Percentiles rank a stretch among this genome's conserved stretches.
Conservation (phyloP, 2,113 vertebrate species). For the Mellivora capensis region DNA sequence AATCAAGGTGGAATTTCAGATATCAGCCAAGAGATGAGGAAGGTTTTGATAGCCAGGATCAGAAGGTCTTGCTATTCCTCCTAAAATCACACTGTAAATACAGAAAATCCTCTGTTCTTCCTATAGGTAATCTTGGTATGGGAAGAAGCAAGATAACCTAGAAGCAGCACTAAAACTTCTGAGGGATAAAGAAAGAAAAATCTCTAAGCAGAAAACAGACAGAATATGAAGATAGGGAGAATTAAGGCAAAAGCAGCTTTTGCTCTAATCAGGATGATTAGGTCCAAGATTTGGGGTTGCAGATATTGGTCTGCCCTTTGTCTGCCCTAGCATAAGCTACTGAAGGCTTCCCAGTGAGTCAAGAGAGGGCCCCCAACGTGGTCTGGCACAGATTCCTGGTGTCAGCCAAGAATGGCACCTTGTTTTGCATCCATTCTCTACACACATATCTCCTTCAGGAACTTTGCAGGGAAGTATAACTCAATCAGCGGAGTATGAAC, state of each 20-base stretch:
- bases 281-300: neutral
- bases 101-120: neutral
- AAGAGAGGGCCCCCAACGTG: fast-evolving
- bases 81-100: neutral
- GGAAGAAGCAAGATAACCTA: neutral
- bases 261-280: neutral
- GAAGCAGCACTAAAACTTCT: neutral
- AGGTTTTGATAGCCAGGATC: neutral
- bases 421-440: neutral
- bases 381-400: neutral
- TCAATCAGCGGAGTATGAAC: neutral
- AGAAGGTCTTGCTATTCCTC: neutral
- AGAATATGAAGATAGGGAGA: neutral
- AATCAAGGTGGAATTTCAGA: neutral
- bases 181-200: neutral
- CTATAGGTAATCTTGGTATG: neutral
- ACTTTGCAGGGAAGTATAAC: neutral
- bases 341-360: neutral
- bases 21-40: neutral
- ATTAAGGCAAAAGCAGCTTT: neutral
- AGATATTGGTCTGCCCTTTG: neutral
- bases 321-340: neutral
- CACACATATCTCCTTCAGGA: neutral
- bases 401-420: neutral
- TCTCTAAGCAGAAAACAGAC: neutral